These are phyloP conservation scores for Apodemia duryi DNA, from an alignment of 2,888 invertebrate genomes.

Conservation along the genomic window DNA sequence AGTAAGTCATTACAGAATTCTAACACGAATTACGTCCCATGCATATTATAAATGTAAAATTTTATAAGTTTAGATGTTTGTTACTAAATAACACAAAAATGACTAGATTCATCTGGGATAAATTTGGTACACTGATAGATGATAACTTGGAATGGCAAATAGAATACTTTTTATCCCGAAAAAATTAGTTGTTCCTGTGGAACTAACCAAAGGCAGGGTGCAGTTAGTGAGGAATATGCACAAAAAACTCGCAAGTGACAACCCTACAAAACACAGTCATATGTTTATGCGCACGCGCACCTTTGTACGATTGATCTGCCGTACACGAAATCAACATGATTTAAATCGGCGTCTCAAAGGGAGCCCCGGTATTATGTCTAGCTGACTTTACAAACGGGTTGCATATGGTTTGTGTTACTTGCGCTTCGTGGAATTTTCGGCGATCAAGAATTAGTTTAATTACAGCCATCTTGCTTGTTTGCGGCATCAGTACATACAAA, in stretches of 20 bases:
- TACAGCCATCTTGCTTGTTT: neutral
- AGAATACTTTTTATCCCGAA: too few relatives aligned
- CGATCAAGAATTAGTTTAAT: neutral
- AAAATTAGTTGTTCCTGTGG: too few relatives aligned
- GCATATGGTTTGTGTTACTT: conserved; percentile 6
- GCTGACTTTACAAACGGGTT: neutral
- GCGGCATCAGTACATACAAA: neutral
- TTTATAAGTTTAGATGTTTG: too few relatives aligned
- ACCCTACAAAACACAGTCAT: conserved; percentile 25
- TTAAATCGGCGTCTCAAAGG: conserved; percentile 27
- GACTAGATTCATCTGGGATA: too few relatives aligned
- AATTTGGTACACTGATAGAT: too few relatives aligned
- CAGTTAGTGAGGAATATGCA: too few relatives aligned
- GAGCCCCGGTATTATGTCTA: conserved; percentile 8
- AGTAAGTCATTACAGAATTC: too few relatives aligned
- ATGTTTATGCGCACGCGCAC: conserved; percentile 40
- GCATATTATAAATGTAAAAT: too few relatives aligned
- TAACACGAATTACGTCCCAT: too few relatives aligned
- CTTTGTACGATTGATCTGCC: conserved; percentile 39
- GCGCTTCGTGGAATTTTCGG: conserved; percentile 10
- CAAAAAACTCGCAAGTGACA: neutral
- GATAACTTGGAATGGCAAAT: too few relatives aligned
- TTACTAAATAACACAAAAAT: too few relatives aligned
- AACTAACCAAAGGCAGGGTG: too few relatives aligned
- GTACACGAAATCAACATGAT: conserved; percentile 26